These are phyloP conservation scores for Callitettix versicolor DNA, from an alignment of 1,140 invertebrate genomes.

Conservation along the genomic window DNA sequence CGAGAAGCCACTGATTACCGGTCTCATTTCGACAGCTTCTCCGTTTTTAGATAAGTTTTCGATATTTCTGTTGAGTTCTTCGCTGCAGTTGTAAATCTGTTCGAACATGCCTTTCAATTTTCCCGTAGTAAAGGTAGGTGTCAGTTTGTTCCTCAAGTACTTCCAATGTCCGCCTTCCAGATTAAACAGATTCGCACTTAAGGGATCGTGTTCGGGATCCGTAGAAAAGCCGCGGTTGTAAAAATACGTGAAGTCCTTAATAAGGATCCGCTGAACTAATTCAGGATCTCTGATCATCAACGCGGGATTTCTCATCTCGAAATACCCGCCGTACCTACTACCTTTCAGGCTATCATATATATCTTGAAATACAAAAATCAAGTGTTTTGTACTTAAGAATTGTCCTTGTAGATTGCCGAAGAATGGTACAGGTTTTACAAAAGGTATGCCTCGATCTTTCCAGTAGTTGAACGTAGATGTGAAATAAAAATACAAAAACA, in stretches of 20 bases:
- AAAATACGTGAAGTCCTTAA: conserved; percentile 42
- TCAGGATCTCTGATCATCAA: conserved; percentile 38
- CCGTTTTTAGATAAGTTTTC: conserved; percentile 21
- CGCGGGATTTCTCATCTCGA: conserved; percentile 20
- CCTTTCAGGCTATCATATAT: conserved; percentile 14
- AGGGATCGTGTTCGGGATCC: conserved; percentile 21
- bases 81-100: conserved; percentile 34
- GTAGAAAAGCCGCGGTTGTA: conserved; percentile 33
- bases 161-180: conserved; percentile 38
- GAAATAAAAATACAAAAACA: conserved; percentile 19
- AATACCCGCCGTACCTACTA: conserved; percentile 25
- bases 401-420: conserved; percentile 28
- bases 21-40: conserved; percentile 37
- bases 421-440: conserved; percentile 26
- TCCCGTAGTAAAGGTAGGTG: conserved; percentile 47
- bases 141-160: conserved; percentile 42
- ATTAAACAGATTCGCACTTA: conserved; percentile 23
- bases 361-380: not conserved
- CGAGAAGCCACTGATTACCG: conserved; percentile 45
- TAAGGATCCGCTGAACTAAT: conserved; percentile 36
- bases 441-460: conserved; percentile 32
- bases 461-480: conserved; percentile 33
- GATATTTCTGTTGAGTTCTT: conserved; percentile 30
- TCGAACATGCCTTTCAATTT: conserved; percentile 48
- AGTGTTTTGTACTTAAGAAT: not conserved